A percentile compares a stretch with the other conserved stretches of the same genome.
Conservation (phyloP, 1,140 invertebrate species). For the Thaumetopoea pityocampa region DNA sequence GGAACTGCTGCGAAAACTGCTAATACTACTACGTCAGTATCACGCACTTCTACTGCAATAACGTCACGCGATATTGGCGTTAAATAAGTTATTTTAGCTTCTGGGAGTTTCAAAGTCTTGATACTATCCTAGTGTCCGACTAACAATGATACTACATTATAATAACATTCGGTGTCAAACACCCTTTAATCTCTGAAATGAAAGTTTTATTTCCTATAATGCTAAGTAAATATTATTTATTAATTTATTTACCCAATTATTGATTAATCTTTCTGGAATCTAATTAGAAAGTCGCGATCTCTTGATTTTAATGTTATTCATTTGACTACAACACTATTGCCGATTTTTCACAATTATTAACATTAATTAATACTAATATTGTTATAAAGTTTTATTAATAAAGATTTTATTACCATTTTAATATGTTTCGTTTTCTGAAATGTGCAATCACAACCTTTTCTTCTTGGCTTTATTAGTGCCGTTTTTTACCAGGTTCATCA, state of each 20-base stretch:
- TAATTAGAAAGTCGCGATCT: slow-evolving; percentile 7
- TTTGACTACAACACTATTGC: slow-evolving; percentile 3
- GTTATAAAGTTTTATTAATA: slow-evolving; percentile 30
- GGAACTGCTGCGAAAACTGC: slow-evolving; percentile 54
- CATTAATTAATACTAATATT: slow-evolving; percentile 28
- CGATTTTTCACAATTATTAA: slow-evolving; percentile 8
- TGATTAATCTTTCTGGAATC: slow-evolving; percentile 6
- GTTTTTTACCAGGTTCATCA: not conserved
- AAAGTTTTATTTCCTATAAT: slow-evolving; percentile 5
- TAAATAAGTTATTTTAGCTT: slow-evolving; percentile 39
- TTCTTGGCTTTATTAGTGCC: too few species aligned
- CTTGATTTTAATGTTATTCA: slow-evolving; percentile 2
- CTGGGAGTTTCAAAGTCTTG: too few species aligned
- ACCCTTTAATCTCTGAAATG: slow-evolving; percentile 1
- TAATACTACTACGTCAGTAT: slow-evolving; percentile 46
- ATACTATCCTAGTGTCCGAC: slow-evolving; percentile 1
- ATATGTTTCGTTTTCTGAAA: not conserved
- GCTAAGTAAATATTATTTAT: slow-evolving; percentile 10
- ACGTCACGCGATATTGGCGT: slow-evolving; percentile 60
- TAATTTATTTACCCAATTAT: slow-evolving; percentile 13
- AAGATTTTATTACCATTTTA: slow-evolving; percentile 21
- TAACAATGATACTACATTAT: slow-evolving; percentile 11
- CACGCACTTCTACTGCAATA: slow-evolving; percentile 46
- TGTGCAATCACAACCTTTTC: not conserved
- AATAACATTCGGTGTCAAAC: slow-evolving; percentile 1